Evolutionary conservation across 1,140 invertebrate species (phyloP).

Genomic region (Akabosia matsudoensis): DNA sequence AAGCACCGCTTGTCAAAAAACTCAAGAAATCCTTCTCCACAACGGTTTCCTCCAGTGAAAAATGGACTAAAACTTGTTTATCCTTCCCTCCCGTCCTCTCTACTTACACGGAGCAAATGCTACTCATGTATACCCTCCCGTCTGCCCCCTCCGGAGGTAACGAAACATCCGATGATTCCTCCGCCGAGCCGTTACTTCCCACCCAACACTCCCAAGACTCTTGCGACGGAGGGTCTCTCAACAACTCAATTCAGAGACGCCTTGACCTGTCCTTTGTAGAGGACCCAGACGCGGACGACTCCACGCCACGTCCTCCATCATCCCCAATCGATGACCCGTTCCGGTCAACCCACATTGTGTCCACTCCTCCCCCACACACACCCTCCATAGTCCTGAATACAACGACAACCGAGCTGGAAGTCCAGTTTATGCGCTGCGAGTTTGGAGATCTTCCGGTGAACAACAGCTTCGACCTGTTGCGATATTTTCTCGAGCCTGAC

Average conservation of each 20-base stretch:
- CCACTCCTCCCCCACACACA: neutral
- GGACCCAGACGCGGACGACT: neutral
- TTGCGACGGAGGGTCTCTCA: neutral
- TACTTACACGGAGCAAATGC: too few relatives aligned
- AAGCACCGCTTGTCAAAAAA: too few relatives aligned
- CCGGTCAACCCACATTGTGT: neutral
- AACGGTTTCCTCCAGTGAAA: too few relatives aligned
- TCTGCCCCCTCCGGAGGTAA: too few relatives aligned
- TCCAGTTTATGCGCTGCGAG: neutral
- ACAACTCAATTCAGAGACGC: neutral
- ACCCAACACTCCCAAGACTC: neutral
- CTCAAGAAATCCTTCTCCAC: too few relatives aligned
- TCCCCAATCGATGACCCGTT: neutral
- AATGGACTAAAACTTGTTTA: too few relatives aligned
- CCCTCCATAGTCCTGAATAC: neutral
- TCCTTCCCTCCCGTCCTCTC: too few relatives aligned
- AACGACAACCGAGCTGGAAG: conserved; percentile 7
- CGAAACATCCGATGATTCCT: too few relatives aligned
- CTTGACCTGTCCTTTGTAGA: conserved; percentile 2
- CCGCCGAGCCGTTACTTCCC: neutral
- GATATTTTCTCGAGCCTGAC: conserved; percentile 13
- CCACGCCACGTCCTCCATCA: neutral
- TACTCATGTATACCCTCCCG: too few relatives aligned
- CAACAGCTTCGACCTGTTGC: conserved; percentile 33
- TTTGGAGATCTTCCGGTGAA: conserved; percentile 5